Evolutionary conservation across 2,797 vertebrate genomes (phyloP), one percentile per base, ranked within the genome.

Genomic region (Rhynchotus rufescens): DNA sequence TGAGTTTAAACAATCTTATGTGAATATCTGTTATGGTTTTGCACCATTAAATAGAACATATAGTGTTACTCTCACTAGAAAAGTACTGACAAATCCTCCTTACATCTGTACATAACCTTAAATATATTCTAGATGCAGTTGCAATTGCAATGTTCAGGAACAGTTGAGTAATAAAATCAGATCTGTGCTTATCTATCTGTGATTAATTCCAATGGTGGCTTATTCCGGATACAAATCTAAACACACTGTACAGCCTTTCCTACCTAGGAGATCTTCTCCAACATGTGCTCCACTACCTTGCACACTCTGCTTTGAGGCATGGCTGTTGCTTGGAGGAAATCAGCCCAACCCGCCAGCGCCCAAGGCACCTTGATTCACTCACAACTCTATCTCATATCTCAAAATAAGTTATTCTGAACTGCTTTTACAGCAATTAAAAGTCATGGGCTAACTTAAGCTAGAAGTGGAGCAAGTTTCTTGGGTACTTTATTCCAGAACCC

Each of bases 141-240:
- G 34, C 13, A 28, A 68, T 64, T 56, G 13, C 54, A 75, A 62
- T 6, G 44, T 62, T 91, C 80, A 74, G 78, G 86, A 86, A 47
- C 17, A 38, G 25, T 14, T 23, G 28, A 89, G 68, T 28, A 38
- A 19, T 68, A 80, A 91, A 88, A 91, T 92, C 80, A 78, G 61
- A 56, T 88, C 49, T 32, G 23, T 72, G 45, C 45, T 93, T 82
- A 80, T 78, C n/a, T 89, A 76, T 74, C 89, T 34, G 13, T 84
- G 75, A 82, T 80, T 84, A 91, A 91, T 78, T 75, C 66, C 66
- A 51, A 38, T 65, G 69, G 79, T 25, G 38, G 28, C 30, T 77
- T 81, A 59, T 64, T 34, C 9, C 60, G 30, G 74, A 52, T 79
- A 86, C 32, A 81, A 71, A 60, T 38, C 38, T 52, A 79, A 32